These are phyloP conservation scores for Rhaphigaster nebulosa DNA, from an alignment of 2,888 invertebrate genomes.

Conservation along the genomic window DNA sequence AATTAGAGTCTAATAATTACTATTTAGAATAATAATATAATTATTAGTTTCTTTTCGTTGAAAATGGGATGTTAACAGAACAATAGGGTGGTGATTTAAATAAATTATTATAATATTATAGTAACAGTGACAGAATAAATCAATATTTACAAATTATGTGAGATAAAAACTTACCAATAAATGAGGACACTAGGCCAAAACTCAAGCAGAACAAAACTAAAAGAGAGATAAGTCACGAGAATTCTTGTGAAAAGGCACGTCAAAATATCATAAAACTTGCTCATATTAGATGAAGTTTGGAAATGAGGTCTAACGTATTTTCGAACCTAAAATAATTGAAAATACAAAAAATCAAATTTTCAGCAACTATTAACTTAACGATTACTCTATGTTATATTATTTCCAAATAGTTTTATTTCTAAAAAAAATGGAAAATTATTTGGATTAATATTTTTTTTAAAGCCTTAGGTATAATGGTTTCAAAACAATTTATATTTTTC, in stretches of 20 bases:
- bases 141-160: neutral
- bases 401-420: too few species aligned
- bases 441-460: too few species aligned
- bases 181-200: conserved; percentile 82
- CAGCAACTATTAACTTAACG: neutral
- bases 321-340: conserved; percentile 76
- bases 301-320: conserved; percentile 85
- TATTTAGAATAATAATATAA: too few species aligned
- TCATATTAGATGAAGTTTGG: conserved; percentile 75
- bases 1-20: too few species aligned
- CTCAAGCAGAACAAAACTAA: conserved; percentile 92
- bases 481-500: too few species aligned
- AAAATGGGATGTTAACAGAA: too few species aligned
- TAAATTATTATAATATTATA: too few species aligned
- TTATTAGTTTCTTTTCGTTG: too few species aligned
- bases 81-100: too few species aligned
- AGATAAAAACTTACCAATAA: conserved; percentile 78
- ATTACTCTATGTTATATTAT: too few species aligned
- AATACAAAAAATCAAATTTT: neutral
- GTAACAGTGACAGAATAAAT: neutral
- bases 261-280: conserved; percentile 84
- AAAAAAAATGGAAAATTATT: too few species aligned
- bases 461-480: too few species aligned
- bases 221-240: conserved; percentile 89
- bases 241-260: conserved; percentile 87